Base-by-base conservation (phyloP, 2,113 vertebrate genomes). In the Hystrix brachyura region DNA sequence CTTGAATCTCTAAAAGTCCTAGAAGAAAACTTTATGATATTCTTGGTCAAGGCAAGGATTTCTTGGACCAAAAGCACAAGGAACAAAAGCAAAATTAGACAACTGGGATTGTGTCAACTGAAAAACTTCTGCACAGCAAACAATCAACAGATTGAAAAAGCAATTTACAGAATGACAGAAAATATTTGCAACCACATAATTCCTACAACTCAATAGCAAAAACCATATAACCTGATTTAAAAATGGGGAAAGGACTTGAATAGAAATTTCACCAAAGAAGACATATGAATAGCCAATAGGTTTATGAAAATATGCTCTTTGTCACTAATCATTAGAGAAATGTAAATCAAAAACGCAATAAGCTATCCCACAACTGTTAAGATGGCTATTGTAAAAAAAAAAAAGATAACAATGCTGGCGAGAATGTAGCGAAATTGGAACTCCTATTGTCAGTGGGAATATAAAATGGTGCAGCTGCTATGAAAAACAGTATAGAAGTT, bases 1-100 rank as follows among this genome's bases (percentile, higher is more conserved):
- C 7, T 15, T 27, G 5, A 60, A 85, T 85, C 71, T 72, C 43
- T 95, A 94, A 96, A 84, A 84, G 4, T n/a, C 53, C 74, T 88
- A 57, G 71, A 76, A 84, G 13, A 95, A 91, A 89, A 0, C 19
- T 79, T 81, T 32, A 67, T 88, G 43, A 53, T 60, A 84, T 32
- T 27, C 76, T 38, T 80, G 27, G 38, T 72, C 15, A 43, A 74
- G 13, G 23, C 10, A 67, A 59, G 59, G 38, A 88, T 65, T 76
- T 87, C 38, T 60, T 81, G 38, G 18, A 7, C 13, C 34, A 83
- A 85, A 87, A 86, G n/a, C 85, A 81, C 0, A 69, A 67, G 17
- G 23, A 90, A 71, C 34, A 83, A 89, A 94, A 76, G 14, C 34
- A 88, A 84, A 91, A 60, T 62, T 71, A 83, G 18, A 11, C 11